phyloP scores from a whole-genome alignment of 2,888 invertebrate genomes.

The Andrena chrysosceles region DNA sequence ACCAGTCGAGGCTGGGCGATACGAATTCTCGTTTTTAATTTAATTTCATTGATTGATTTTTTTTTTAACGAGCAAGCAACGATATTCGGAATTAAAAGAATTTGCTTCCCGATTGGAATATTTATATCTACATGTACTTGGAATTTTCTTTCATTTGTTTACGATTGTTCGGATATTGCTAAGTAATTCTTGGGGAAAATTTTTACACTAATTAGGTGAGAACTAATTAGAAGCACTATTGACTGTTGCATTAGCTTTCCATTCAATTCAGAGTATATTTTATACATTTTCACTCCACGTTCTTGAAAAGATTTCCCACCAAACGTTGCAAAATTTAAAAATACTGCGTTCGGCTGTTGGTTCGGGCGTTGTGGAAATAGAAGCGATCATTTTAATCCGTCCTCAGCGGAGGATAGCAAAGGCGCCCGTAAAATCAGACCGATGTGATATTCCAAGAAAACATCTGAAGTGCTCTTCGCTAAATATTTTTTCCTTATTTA shows the following conservation, averaged over 20 bases:
- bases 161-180: too few relatives aligned
- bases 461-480: background rate
- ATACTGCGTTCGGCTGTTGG: background rate
- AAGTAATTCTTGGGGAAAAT: too few relatives aligned
- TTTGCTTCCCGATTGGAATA: too few relatives aligned
- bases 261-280: too few relatives aligned
- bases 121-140: too few relatives aligned
- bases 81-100: background rate
- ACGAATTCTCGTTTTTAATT: constrained; percentile 39
- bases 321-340: constrained; percentile 2
- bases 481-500: background rate
- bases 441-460: constrained; percentile 19
- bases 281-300: too few relatives aligned
- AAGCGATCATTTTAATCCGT: constrained; percentile 13
- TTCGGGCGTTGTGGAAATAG: constrained; percentile 21
- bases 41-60: constrained; percentile 51
- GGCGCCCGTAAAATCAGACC: background rate
- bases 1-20: constrained; percentile 69
- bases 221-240: too few relatives aligned
- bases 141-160: too few relatives aligned
- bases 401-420: constrained; percentile 18
- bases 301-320: background rate
- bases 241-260: too few relatives aligned
- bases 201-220: too few relatives aligned
- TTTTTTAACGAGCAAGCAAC: too few relatives aligned